Conservation (phyloP, 2,797 vertebrate species). For the Schizothorax lantsangensis region DNA sequence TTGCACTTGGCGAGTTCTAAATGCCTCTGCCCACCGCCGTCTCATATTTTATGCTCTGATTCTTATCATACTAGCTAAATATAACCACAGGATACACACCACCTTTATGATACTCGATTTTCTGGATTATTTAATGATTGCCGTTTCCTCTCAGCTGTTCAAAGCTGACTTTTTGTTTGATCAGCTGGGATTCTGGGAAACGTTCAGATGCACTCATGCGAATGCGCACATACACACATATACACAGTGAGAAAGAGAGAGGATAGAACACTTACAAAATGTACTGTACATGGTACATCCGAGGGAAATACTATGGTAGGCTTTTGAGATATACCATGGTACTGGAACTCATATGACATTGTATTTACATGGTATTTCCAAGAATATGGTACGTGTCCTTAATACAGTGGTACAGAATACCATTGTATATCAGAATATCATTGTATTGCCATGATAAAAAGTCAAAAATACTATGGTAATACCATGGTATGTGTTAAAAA, state of each 20-base stretch:
- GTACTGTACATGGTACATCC: constrained; percentile 57
- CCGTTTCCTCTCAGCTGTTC: constrained; percentile 11
- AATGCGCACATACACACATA: constrained; percentile 18
- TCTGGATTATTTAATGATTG: constrained; percentile 48
- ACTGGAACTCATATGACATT: not conserved
- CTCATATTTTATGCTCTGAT: constrained; percentile 40
- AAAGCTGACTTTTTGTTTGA: constrained; percentile 26
- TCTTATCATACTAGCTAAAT: constrained; percentile 46
- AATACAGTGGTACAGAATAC: not conserved
- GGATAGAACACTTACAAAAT: constrained; percentile 67
- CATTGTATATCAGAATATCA: not conserved
- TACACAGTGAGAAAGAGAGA: constrained; percentile 8
- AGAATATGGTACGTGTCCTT: not conserved
- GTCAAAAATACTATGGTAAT: not conserved
- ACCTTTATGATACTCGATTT: constrained; percentile 26
- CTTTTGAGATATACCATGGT: not conserved
- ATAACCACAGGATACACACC: constrained; percentile 46
- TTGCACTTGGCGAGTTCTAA: constrained; percentile 21
- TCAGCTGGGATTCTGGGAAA: constrained; percentile 34
- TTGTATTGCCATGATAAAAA: not conserved
- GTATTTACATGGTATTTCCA: not conserved
- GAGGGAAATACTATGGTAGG: not conserved
- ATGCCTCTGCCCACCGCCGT: constrained; percentile 6
- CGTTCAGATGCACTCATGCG: constrained; percentile 66
- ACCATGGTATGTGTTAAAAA: not conserved